These are phyloP conservation scores for Balaeniceps rex DNA, from an alignment of 2,113 vertebrate species.

Conservation along the genomic window DNA sequence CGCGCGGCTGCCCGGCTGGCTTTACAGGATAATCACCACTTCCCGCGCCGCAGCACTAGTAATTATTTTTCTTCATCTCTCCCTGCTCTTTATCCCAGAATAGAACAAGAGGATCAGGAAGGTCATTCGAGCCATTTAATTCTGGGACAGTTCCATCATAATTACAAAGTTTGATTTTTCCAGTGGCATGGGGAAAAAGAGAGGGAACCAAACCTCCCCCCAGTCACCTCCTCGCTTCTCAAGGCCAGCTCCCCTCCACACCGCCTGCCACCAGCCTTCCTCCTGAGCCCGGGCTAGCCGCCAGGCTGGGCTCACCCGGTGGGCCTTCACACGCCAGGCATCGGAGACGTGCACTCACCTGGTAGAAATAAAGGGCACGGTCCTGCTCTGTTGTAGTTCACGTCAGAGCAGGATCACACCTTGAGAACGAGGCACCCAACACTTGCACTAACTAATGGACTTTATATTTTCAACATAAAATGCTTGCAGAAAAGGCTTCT, in stretches of 20 bases:
- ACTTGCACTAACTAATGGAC: not conserved
- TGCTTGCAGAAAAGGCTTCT: not conserved
- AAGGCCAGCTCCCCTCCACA: too few species aligned
- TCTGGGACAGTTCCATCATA: not conserved
- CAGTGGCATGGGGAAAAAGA: not conserved
- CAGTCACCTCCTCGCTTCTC: not conserved
- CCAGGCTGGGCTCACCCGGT: not conserved
- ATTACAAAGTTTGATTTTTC: not conserved
- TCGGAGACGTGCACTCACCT: accelerated
- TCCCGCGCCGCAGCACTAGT: not conserved
- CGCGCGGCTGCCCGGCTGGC: too few species aligned
- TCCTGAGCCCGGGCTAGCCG: not conserved
- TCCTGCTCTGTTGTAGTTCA: too few species aligned
- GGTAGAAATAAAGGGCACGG: too few species aligned
- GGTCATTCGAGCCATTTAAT: not conserved
- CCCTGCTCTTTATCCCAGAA: not conserved
- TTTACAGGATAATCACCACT: not conserved
- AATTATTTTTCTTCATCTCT: not conserved
- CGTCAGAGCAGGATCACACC: not conserved
- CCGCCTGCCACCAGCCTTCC: accelerated
- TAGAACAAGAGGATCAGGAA: not conserved
- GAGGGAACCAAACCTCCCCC: not conserved
- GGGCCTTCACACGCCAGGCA: not conserved
- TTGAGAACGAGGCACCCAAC: not conserved
- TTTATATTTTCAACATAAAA: too few species aligned